These are phyloP conservation scores for Psittacula cyanocephala DNA, from an alignment of 2,113 vertebrate genomes.

Conservation along the genomic window DNA sequence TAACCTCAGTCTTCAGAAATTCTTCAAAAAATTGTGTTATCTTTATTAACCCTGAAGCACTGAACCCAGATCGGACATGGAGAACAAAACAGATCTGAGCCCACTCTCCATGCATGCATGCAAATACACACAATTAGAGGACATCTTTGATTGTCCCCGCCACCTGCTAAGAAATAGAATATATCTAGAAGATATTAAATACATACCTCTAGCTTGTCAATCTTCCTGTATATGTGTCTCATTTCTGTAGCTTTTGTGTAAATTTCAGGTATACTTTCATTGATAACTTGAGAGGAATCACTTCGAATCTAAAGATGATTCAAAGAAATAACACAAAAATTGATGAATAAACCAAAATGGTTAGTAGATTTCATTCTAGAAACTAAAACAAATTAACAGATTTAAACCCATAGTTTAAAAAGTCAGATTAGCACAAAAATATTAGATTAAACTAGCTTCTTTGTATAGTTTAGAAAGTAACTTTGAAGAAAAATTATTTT, in stretches of 20 bases:
- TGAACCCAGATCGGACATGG: rapidly evolving
- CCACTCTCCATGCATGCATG: rapidly evolving
- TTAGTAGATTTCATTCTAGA: background rate
- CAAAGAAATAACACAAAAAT: background rate
- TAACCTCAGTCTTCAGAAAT: background rate
- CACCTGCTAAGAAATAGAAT: rapidly evolving
- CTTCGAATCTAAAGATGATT: slow-evolving; percentile 80
- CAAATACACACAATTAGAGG: rapidly evolving
- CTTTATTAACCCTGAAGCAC: background rate
- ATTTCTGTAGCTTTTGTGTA: slow-evolving; percentile 88
- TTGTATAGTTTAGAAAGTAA: background rate
- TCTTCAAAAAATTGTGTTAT: background rate
- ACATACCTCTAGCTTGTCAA: slow-evolving; percentile 91
- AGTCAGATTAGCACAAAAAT: background rate
- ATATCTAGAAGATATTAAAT: background rate
- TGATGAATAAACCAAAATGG: background rate
- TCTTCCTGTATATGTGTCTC: slow-evolving; percentile 87
- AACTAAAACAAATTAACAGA: background rate
- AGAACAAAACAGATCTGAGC: background rate
- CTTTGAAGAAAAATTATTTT: background rate
- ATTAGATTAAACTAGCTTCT: background rate
- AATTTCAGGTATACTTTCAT: slow-evolving; percentile 92
- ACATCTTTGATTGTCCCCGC: background rate
- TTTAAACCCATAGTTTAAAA: background rate
- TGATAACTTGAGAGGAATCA: slow-evolving; percentile 90